Evolutionary conservation across 2,888 invertebrate species (phyloP).

Genomic region (Petrolisthes cinctipes): DNA sequence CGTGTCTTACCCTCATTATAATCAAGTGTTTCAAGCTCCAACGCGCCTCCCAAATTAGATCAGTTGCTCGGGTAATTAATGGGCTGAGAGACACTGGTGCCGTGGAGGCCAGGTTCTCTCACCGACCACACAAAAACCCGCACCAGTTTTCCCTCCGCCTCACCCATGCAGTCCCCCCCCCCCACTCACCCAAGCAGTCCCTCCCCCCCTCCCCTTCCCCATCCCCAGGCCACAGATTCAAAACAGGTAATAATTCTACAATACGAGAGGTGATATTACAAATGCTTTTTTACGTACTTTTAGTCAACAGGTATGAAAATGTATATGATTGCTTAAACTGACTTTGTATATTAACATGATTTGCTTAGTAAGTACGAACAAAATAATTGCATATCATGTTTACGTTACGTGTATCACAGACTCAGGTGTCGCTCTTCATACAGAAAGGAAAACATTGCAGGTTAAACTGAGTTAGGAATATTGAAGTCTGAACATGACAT

Average conservation of each 20-base stretch:
- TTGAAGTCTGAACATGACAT: no score
- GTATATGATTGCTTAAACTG: no score
- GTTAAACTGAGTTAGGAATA: no score
- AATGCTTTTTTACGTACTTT: no score
- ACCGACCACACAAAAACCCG: not conserved
- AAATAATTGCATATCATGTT: no score
- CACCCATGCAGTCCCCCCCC: not conserved
- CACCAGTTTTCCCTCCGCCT: not conserved
- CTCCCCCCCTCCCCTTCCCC: not conserved
- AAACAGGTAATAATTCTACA: not conserved
- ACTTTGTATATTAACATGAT: no score
- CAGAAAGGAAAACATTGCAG: no score
- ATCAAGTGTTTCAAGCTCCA: constrained; percentile 49
- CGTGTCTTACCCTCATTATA: constrained; percentile 54
- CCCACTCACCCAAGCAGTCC: no score
- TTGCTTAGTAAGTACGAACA: no score
- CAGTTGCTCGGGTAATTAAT: constrained; percentile 49
- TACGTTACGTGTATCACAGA: no score
- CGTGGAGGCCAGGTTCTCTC: constrained; percentile 1
- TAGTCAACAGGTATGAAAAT: no score
- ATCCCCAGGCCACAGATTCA: not conserved
- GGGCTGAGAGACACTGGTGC: constrained; percentile 40
- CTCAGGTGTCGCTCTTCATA: no score
- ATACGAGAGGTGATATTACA: not conserved
- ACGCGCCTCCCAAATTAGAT: constrained; percentile 57